These are phyloP conservation scores for Rotaria magnacalcarata DNA, from an alignment of 2,888 invertebrate genomes.

Conservation along the genomic window DNA sequence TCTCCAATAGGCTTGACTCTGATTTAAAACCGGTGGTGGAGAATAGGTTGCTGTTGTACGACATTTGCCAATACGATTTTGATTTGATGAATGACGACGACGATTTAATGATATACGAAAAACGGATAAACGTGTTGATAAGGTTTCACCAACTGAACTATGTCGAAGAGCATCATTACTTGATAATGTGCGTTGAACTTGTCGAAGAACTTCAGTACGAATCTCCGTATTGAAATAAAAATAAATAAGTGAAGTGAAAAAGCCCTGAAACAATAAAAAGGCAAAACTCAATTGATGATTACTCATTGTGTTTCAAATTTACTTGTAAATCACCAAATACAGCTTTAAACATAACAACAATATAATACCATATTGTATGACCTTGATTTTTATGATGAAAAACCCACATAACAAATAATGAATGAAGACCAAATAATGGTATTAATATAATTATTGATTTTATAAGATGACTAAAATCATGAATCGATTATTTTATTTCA, in stretches of 20 bases:
- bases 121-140: conserved; percentile 1
- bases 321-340: not conserved
- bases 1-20: not conserved
- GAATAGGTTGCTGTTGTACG: not conserved
- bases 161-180: not conserved
- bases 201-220: not conserved
- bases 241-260: not conserved
- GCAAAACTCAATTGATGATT: no score
- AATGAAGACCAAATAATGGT: conserved; percentile 19
- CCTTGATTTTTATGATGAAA: conserved; percentile 2
- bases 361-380: not conserved
- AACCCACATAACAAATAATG: not conserved
- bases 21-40: not conserved
- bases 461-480: not conserved
- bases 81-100: not conserved
- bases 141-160: not conserved
- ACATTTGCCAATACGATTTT: not conserved
- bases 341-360: conserved; percentile 14
- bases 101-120: conserved; percentile 6
- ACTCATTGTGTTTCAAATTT: not conserved
- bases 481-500: no score
- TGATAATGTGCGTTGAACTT: not conserved
- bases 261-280: not conserved
- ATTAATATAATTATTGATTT: conserved; percentile 14
- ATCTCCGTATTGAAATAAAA: conserved; percentile 14